Evolutionary conservation across 2,113 vertebrate genomes (phyloP).

Genomic region (Lynx canadensis): DNA sequence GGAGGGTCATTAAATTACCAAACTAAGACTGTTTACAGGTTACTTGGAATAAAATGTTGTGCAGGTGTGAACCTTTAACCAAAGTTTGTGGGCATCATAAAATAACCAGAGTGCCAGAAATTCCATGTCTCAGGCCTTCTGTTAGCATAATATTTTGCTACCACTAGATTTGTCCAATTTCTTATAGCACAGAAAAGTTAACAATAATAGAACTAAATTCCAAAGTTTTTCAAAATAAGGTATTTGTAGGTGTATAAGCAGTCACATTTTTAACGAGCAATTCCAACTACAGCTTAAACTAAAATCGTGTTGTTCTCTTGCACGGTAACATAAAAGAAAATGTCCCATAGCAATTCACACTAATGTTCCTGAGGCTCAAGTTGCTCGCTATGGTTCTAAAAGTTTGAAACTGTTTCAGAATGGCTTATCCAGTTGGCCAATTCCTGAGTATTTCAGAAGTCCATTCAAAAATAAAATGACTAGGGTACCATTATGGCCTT

Average conservation of each 20-base stretch:
- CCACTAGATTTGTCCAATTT: background rate
- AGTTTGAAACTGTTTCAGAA: background rate
- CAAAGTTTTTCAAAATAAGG: background rate
- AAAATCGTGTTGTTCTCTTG: background rate
- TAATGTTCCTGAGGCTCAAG: background rate
- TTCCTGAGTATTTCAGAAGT: background rate
- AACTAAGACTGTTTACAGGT: background rate
- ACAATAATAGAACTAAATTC: background rate
- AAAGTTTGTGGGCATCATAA: slow-evolving; percentile 25
- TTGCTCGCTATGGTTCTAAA: background rate
- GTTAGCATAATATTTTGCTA: slow-evolving; percentile 34
- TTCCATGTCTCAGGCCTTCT: background rate
- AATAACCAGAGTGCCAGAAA: slow-evolving; percentile 41
- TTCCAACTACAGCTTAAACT: background rate
- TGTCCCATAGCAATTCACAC: background rate
- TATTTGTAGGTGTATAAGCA: background rate
- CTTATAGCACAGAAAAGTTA: background rate
- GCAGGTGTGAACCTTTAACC: background rate
- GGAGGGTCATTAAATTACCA: slow-evolving; percentile 9
- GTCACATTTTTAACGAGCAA: background rate
- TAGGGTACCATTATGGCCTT: background rate
- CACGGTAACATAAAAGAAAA: background rate
- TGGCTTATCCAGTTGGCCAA: background rate
- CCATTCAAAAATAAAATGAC: background rate
- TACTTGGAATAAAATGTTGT: slow-evolving; percentile 51